Conservation (phyloP, 1,140 invertebrate genomes). For the Adelges cooleyi region DNA sequence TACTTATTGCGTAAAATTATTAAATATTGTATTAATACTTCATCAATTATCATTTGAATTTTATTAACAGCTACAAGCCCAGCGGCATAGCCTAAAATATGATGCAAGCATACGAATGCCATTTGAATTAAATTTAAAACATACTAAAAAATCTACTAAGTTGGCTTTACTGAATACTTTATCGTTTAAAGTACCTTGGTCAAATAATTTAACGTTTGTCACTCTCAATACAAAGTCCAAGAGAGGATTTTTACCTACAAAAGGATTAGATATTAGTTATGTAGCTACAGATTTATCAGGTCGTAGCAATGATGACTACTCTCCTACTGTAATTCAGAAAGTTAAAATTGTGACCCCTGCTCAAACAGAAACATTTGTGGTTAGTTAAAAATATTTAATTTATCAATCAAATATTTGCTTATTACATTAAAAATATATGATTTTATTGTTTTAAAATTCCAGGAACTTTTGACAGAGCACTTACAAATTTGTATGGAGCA, state of each 20-base stretch:
- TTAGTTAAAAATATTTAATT: conserved; percentile 26
- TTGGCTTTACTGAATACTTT: background rate
- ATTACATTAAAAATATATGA: background rate
- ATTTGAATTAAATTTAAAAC: conserved; percentile 3
- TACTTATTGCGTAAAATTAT: too few relatives aligned
- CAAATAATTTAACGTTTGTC: conserved; percentile 3
- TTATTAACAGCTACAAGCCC: conserved; percentile 6
- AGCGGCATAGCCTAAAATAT: background rate
- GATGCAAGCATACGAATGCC: background rate
- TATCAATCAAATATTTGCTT: too few relatives aligned
- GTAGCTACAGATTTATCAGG: conserved; percentile 17
- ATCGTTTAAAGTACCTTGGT: conserved; percentile 10
- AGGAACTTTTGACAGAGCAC: conserved; percentile 40
- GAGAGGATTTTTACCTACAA: background rate
- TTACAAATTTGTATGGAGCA: conserved; percentile 42
- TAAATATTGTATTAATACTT: background rate
- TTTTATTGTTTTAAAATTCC: conserved; percentile 31
- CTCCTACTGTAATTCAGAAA: conserved; percentile 23
- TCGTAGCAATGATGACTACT: conserved; percentile 14
- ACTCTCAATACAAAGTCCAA: conserved; percentile 3
- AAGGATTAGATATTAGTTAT: background rate
- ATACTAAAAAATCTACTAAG: background rate
- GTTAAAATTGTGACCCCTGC: conserved; percentile 13
- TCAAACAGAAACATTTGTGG: conserved; percentile 35
- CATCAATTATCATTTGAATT: too few relatives aligned